These are phyloP conservation scores for Ambastaia sidthimunki DNA, from an alignment of 2,797 vertebrate species.

Conservation along the genomic window DNA sequence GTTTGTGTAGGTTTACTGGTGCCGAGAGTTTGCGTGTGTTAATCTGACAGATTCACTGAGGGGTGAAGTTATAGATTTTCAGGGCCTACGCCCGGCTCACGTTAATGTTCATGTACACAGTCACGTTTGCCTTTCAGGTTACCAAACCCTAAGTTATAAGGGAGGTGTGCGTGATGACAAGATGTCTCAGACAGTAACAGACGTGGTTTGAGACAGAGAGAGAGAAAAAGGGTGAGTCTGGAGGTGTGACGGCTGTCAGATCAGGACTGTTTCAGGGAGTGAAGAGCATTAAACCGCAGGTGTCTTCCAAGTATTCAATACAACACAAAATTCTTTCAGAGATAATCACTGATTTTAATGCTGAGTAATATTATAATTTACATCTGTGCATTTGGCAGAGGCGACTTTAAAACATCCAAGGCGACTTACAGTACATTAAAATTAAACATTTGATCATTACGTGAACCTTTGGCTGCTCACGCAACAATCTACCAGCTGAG, in stretches of 20 bases:
- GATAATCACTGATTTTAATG: neutral
- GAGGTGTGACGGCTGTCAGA: slow-evolving; percentile 28
- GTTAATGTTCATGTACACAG: neutral
- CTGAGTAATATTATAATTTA: neutral
- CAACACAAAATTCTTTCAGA: neutral
- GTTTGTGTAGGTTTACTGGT: neutral
- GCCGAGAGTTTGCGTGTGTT: neutral
- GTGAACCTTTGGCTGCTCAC: too few species aligned
- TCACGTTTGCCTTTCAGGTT: neutral
- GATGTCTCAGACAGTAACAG: slow-evolving; percentile 28
- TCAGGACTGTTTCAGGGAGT: neutral
- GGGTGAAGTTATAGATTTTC: slow-evolving; percentile 26
- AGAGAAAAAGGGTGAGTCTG: slow-evolving; percentile 32
- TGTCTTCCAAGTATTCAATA: neutral
- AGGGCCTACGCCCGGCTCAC: neutral
- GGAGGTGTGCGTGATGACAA: slow-evolving; percentile 10
- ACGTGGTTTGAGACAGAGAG: slow-evolving; percentile 3
- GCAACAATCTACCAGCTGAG: too few species aligned
- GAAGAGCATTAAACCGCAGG: neutral
- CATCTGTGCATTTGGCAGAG: too few species aligned
- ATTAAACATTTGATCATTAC: neutral
- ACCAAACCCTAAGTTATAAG: slow-evolving; percentile 17
- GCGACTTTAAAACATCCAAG: too few species aligned
- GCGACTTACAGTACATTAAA: too few species aligned
- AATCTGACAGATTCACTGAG: neutral